phyloP scores from a whole-genome alignment of 2,888 invertebrate genomes.

The Drosophila fungiperda region DNA sequence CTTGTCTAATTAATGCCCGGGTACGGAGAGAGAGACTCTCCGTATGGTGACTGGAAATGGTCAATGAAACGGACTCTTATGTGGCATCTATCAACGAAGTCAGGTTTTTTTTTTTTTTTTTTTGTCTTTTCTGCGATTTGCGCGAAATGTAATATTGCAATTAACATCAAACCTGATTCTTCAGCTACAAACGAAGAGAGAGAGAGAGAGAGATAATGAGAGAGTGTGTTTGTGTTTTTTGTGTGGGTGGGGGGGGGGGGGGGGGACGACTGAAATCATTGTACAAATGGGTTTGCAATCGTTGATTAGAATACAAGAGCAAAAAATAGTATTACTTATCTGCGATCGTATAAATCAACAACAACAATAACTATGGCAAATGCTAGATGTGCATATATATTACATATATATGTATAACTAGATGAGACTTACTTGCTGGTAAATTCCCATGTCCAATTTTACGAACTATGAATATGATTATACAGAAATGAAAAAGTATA shows the following conservation, averaged over 20 bases:
- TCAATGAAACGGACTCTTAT: not conserved
- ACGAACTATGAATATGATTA: not conserved
- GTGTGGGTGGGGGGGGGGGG: too few species aligned
- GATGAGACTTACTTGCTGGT: not conserved
- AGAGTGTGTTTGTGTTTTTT: too few species aligned
- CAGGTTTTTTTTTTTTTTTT: conserved; percentile 7
- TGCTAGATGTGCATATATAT: not conserved
- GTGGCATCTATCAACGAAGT: not conserved
- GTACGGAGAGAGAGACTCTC: conserved; percentile 12
- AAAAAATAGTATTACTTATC: conserved; percentile 24
- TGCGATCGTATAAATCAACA: conserved; percentile 14
- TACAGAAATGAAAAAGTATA: not conserved
- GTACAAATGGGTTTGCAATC: conserved; percentile 20
- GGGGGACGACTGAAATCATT: not conserved
- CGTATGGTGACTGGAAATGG: conserved; percentile 41
- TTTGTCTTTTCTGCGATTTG: not conserved
- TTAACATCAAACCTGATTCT: not conserved
- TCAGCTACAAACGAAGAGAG: not conserved
- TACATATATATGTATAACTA: not conserved
- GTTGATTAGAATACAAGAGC: conserved; percentile 27
- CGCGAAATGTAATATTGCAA: conserved; percentile 8
- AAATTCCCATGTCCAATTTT: not conserved
- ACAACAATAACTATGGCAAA: not conserved
- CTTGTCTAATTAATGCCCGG: conserved; percentile 23
- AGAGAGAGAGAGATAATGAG: not conserved